Evolutionary conservation across 2,888 invertebrate species (phyloP), one percentile per base, ranked within the genome.

Genomic region (Drosophila crucigera): DNA sequence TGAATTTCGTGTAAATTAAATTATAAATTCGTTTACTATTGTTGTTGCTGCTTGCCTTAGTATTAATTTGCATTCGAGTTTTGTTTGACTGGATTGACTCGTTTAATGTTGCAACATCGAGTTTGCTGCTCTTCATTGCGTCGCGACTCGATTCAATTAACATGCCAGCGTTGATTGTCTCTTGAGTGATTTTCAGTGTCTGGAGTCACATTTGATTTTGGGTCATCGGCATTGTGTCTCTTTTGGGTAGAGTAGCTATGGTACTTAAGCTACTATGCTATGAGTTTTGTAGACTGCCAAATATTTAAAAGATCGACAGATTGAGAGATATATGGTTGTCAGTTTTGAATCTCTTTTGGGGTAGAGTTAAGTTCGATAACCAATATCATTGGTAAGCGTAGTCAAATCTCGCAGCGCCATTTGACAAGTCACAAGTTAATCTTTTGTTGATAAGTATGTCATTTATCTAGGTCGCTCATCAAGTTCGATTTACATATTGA

Each of bases 401-500:
- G 62, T 10, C 16, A 14, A 4, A 0, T 55, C 39, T 76, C 64
- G 50, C 0, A 11, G 9, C n/a, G 58, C 0, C 14, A 7, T 31
- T 54, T 41, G 35, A 41, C 47, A 30, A 30, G n/a, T 53, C 59
- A 31, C 52, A 52, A 66, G 25, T 56, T 41, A 25, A 73, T 64
- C 39, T 47, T 62, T 52, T 31, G 28, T 78, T 73, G 41, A 70
- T 52, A 75, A 82, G 73, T 88, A 39, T 47, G 41, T 43, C 53
- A 56, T 19, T 63, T 53, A 78, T 56, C 50, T 82, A 70, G 83
- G 83, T 88, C 72, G 64, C 58, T 50, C 55, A 22, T 59, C 64
- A 52, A 62, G 47, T 56, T 62, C 43, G 65, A 88, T 90, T 90
- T 90, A 76, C 90, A 84, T 88, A 68, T 67, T 78, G 70, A 68